Conservation (phyloP, 2,113 vertebrate genomes). For the Spilogale gracilis region DNA sequence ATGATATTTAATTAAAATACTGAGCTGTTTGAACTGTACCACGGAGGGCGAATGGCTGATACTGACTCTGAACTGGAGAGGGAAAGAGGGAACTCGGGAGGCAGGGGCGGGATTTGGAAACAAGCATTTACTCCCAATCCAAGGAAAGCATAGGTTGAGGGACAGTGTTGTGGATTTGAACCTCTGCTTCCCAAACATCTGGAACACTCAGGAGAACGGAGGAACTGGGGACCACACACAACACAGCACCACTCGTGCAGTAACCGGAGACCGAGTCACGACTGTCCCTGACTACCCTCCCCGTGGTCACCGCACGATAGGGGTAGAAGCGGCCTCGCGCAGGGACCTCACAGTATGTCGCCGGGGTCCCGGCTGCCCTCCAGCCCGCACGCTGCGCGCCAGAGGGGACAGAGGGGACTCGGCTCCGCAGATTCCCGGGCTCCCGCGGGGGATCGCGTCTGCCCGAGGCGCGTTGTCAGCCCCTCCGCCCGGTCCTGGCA, state of each 20-base stretch:
- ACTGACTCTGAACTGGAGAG: background rate
- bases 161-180: background rate
- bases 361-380: background rate
- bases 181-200: background rate
- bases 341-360: background rate
- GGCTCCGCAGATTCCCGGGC: no score
- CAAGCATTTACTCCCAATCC: background rate
- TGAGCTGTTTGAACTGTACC: background rate
- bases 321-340: background rate
- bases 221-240: background rate
- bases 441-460: background rate
- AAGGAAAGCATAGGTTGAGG: background rate
- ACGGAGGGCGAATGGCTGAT: background rate
- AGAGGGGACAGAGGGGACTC: no score
- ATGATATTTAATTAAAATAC: background rate
- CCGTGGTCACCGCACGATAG: background rate
- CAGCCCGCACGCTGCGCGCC: no score
- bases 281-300: background rate
- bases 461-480: rapidly evolving
- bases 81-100: background rate
- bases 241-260: background rate
- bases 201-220: background rate
- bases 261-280: no score
- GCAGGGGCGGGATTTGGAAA: background rate
- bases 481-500: background rate